These are phyloP conservation scores for Apis mellifera DNA, from an alignment of 1,140 invertebrate genomes.

Conservation along the genomic window Amel_HAv3.1 CM009940.2:11729501-11730000, in stretches of 20 bases:
- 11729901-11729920: slow-evolving; percentile 4
- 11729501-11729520: neutral
- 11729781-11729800: neutral
- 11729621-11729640: slow-evolving; percentile 29
- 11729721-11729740: neutral
- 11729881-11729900: neutral
- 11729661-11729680: neutral
- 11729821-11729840: neutral
- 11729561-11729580: neutral
- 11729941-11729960: no score
- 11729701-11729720: neutral
- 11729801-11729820: neutral
- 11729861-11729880: slow-evolving; percentile 1
- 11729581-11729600: neutral
- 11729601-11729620: slow-evolving; percentile 7
- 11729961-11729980: no score
- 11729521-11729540: neutral
- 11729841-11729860: slow-evolving; percentile 1
- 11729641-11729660: slow-evolving; percentile 23
- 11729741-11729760: neutral
- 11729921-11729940: neutral
- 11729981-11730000: no score
- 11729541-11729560: neutral
- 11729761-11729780: slow-evolving; percentile 3
- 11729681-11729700: slow-evolving; percentile 10